Evolutionary conservation across 2,797 vertebrate species (phyloP).

Genomic region (Darevskia mixta): DNA sequence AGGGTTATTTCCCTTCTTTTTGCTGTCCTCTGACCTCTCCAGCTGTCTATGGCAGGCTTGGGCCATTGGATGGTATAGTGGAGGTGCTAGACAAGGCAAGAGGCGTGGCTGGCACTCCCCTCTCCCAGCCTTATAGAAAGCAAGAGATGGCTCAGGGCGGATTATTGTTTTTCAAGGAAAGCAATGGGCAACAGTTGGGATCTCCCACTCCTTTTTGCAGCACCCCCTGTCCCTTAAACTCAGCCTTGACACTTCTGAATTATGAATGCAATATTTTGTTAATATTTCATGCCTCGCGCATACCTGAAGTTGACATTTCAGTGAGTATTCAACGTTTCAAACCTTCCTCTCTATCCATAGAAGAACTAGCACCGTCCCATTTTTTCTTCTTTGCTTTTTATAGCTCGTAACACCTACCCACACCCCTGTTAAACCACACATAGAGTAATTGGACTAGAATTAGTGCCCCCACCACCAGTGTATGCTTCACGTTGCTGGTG

Average conservation of each 20-base stretch:
- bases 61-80: not conserved
- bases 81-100: too few relatives aligned
- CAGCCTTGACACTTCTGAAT: conserved; percentile 43
- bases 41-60: not conserved
- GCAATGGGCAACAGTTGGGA: not conserved
- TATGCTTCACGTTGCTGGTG: conserved; percentile 25
- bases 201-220: conserved; percentile 38
- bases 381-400: conserved; percentile 10
- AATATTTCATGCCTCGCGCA: conserved; percentile 49
- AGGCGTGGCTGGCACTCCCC: not conserved
- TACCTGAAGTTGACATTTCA: conserved; percentile 45
- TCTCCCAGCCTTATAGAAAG: not conserved
- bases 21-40: not conserved
- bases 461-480: conserved; percentile 11
- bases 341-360: not conserved
- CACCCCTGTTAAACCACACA: not conserved
- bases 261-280: conserved; percentile 48
- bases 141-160: not conserved
- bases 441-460: conserved; percentile 38
- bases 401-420: not conserved
- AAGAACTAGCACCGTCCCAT: conserved; percentile 12
- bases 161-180: not conserved
- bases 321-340: conserved; percentile 27
- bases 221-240: conserved; percentile 31
- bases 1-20: too few relatives aligned